phyloP scores from a whole-genome alignment of 1,140 invertebrate genomes.

The Goniozus legneri region DNA sequence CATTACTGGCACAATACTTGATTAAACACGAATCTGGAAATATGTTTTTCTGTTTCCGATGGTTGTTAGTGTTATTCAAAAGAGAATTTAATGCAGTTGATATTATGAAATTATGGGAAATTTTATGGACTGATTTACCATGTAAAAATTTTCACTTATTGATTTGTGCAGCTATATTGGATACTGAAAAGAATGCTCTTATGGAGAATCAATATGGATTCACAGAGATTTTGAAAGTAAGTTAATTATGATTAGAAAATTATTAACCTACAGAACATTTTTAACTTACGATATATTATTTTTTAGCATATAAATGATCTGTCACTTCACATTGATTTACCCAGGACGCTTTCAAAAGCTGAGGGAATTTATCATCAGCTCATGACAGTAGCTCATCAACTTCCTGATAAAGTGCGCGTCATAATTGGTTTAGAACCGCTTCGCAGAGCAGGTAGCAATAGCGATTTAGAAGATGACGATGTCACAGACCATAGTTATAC shows the following conservation, averaged over 20 bases:
- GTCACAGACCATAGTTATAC: slow-evolving; percentile 1
- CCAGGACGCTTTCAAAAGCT: slow-evolving; percentile 75
- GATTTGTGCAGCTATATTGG: slow-evolving; percentile 86
- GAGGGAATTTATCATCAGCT: slow-evolving; percentile 88
- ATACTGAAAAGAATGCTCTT: slow-evolving; percentile 78
- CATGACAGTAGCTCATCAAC: slow-evolving; percentile 59
- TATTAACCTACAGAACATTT: slow-evolving; percentile 6
- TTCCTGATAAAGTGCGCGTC: slow-evolving; percentile 65
- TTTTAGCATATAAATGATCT: slow-evolving; percentile 91
- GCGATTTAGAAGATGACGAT: slow-evolving; percentile 25
- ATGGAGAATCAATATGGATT: slow-evolving; percentile 91
- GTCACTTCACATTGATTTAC: slow-evolving; percentile 77
- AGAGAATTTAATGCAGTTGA: slow-evolving; percentile 73
- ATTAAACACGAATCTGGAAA: slow-evolving; percentile 91
- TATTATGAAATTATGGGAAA: slow-evolving; percentile 77
- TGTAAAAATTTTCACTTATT: slow-evolving; percentile 93
- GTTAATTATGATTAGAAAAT: slow-evolving; percentile 7
- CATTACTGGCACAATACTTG: slow-evolving; percentile 81
- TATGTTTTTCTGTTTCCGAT: slow-evolving; percentile 98
- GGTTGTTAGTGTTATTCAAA: slow-evolving; percentile 82
- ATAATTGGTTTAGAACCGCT: slow-evolving; percentile 63
- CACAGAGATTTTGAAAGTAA: slow-evolving; percentile 92
- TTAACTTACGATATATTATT: slow-evolving; percentile 17
- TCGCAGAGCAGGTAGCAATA: slow-evolving; percentile 23
- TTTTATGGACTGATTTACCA: slow-evolving; percentile 86